These are phyloP conservation scores for Gambusia yucatana DNA, from an alignment of 2,797 vertebrate genomes.

Conservation along the genomic window DNA sequence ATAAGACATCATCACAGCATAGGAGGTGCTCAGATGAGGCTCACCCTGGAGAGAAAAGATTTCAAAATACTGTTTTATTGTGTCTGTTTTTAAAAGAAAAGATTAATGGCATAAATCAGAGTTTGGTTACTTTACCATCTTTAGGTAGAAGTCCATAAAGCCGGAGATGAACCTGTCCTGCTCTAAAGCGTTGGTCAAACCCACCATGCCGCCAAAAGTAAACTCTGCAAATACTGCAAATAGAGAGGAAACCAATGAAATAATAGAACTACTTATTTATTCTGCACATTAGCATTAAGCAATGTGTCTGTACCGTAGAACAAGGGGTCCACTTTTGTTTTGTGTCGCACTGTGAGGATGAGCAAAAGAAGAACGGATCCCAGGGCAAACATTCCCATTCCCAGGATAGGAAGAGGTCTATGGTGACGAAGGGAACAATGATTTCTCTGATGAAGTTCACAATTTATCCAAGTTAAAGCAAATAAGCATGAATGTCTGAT, in stretches of 20 bases:
- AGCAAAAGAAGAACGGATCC: conserved; percentile 68
- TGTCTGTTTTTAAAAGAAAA: not conserved
- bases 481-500: not conserved
- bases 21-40: conserved; percentile 86
- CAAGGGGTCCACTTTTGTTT: conserved; percentile 81
- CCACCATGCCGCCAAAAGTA: conserved; percentile 84
- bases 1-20: conserved; percentile 90
- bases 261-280: not conserved
- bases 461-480: not conserved
- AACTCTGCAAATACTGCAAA: conserved; percentile 86
- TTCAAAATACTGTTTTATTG: not conserved
- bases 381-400: conserved; percentile 67
- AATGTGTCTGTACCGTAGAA: conserved; percentile 83
- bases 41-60: conserved; percentile 76
- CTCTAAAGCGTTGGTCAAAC: conserved; percentile 87
- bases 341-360: conserved; percentile 61
- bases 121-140: conserved; percentile 74
- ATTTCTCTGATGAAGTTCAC: not conserved
- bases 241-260: conserved; percentile 5
- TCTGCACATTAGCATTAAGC: not conserved
- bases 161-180: conserved; percentile 87
- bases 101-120: not conserved
- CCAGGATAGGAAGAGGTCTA: conserved; percentile 76
- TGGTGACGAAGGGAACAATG: not conserved
- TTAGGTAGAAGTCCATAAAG: conserved; percentile 87